Base-by-base conservation (phyloP, 2,888 invertebrate species). In the Sylvicola fuscatus region DNA sequence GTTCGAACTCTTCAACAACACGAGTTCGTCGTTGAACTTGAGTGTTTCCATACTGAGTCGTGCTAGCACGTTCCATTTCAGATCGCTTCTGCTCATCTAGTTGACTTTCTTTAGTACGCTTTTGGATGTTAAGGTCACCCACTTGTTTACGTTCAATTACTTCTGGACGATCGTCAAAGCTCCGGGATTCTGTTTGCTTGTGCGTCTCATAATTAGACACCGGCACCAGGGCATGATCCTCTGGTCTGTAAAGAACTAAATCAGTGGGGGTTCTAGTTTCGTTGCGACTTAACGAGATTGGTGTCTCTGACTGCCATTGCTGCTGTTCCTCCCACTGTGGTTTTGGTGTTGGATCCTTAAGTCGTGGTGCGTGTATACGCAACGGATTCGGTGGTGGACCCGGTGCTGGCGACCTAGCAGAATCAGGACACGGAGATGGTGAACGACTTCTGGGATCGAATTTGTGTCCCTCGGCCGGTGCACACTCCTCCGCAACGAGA, bases 331-430 rank as follows among this genome's bases (percentile, higher is more conserved):
- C 21, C 21, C 21, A 21, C 8, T 21, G 21, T 21, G 21, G 21
- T 11, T 34, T 27, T 15, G 34, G 12, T 6, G 11, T 8, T 32
- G 46, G 44, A 26, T 72, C 72, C 50, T 65, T 68, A 33, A 72
- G 60, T 35, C 70, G 63, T 2, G 74, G 72, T 2, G 74, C 72
- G 21, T 72, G 71, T 37, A 71, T 71, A 47, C 66, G 68, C 26
- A 73, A 46, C 3, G 72, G 72, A 53, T 72, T 75, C 32, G 68
- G 67, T 40, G 77, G 76, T 31, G 77, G 76, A 8, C 76, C 78
- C 32, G 66, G 68, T 2, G 76, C 78, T 12, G 80, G 78, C 8
- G 78, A 78, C 38, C 66, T 70, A 1, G 70, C 64, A 42, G 76
- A 60, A 49, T 67, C 71, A 33, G 73, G 73, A 42, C 72, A 71